A percentile compares a stretch with the other conserved stretches of the same genome.
These are phyloP conservation scores for Tauraco erythrolophus DNA, from an alignment of 2,113 vertebrate genomes.

Conservation along the genomic window DNA sequence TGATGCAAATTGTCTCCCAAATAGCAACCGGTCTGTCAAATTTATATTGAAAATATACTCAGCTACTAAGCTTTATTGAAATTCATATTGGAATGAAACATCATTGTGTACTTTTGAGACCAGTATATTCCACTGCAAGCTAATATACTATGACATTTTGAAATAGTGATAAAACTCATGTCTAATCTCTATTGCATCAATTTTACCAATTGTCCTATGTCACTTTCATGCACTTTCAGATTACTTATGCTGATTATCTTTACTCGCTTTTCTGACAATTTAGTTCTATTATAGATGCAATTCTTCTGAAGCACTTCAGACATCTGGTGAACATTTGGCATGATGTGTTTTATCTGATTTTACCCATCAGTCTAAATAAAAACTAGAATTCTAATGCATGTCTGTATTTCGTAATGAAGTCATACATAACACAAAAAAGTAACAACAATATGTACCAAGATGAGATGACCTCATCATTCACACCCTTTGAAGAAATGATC, in stretches of 20 bases:
- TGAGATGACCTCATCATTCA: neutral
- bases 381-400: neutral
- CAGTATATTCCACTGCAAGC: neutral
- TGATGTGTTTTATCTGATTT: neutral
- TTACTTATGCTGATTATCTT: neutral
- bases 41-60: neutral
- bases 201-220: neutral
- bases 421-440: neutral
- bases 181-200: neutral
- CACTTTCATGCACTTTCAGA: neutral
- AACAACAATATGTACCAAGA: neutral
- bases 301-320: neutral
- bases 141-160: neutral
- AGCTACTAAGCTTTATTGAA: neutral
- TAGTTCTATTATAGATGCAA: neutral
- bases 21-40: neutral
- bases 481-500: neutral
- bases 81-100: neutral
- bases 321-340: neutral
- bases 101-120: neutral
- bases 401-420: neutral
- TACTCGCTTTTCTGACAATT: neutral
- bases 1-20: neutral
- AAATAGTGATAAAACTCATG: neutral
- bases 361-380: neutral